A percentile compares a stretch with the other conserved stretches of the same genome.
phyloP scores from a whole-genome alignment of 2,888 invertebrate species.

The Apamea anceps region DNA sequence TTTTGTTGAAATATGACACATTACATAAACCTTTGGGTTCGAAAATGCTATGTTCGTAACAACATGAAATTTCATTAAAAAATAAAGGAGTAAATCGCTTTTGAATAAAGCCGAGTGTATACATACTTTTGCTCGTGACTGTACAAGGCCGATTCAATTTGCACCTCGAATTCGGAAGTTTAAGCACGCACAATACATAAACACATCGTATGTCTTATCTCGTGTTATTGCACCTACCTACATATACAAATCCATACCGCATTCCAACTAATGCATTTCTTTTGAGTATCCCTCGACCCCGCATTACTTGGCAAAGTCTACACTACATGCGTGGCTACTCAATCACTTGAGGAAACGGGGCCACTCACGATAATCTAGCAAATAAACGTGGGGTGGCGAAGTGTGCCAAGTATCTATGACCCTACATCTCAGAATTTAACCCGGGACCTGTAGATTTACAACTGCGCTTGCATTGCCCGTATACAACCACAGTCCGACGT shows the following conservation, averaged over 20 bases:
- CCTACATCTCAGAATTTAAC: constrained; percentile 4
- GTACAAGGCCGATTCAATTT: background rate
- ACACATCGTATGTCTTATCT: background rate
- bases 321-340: background rate
- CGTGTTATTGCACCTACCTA: background rate
- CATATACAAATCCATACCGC: background rate
- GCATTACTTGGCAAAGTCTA: constrained; percentile 6
- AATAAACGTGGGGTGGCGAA: constrained; percentile 17
- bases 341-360: constrained; percentile 19
- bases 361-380: constrained; percentile 28
- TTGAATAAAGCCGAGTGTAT: no score
- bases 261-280: background rate
- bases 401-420: constrained; percentile 13
- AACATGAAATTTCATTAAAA: no score
- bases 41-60: no score
- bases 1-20: no score
- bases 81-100: no score
- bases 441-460: background rate
- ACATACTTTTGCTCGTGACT: no score
- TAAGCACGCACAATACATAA: background rate
- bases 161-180: constrained; percentile 7
- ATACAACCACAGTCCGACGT: background rate
- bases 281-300: background rate
- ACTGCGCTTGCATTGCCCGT: background rate
- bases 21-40: no score